Evolutionary conservation across 2,888 invertebrate species (phyloP).

Genomic region (Bellardia pandia): DNA sequence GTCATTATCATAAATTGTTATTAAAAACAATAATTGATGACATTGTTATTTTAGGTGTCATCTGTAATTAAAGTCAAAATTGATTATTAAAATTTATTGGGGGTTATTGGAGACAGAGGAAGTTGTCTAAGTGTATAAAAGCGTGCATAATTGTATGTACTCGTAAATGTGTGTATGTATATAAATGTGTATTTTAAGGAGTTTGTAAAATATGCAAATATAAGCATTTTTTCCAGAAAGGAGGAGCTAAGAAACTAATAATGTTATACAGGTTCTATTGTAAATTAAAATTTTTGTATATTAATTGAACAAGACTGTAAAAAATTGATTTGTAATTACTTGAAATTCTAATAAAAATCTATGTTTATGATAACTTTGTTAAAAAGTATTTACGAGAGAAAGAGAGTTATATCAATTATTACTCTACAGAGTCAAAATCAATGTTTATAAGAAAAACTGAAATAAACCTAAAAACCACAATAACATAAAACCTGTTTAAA

Average conservation of each 20-base stretch:
- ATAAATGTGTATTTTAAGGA: background rate
- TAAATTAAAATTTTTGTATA: too few relatives aligned
- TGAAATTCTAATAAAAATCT: too few relatives aligned
- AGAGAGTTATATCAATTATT: too few relatives aligned
- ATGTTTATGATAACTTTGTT: too few relatives aligned
- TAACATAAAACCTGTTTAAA: too few relatives aligned
- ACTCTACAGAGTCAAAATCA: too few relatives aligned
- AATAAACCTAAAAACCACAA: too few relatives aligned
- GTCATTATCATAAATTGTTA: conserved; percentile 70
- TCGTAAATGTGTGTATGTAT: background rate
- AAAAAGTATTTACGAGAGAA: too few relatives aligned
- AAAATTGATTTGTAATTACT: too few relatives aligned
- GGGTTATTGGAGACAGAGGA: background rate
- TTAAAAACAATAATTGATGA: conserved; percentile 72
- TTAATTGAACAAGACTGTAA: too few relatives aligned
- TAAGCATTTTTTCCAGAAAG: background rate
- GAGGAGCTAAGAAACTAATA: background rate
- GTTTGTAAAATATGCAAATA: conserved; percentile 19
- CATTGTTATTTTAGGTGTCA: conserved; percentile 71
- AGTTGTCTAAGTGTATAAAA: background rate
- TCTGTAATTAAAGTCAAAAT: conserved; percentile 66
- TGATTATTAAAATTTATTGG: conserved; percentile 58
- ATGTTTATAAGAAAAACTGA: too few relatives aligned
- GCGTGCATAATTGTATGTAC: background rate
- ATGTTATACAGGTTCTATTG: too few relatives aligned